Percentiles rank a stretch among this genome's conserved stretches.
phyloP scores from a whole-genome alignment of 2,888 invertebrate species.

The Platycheirus rosarum region DNA sequence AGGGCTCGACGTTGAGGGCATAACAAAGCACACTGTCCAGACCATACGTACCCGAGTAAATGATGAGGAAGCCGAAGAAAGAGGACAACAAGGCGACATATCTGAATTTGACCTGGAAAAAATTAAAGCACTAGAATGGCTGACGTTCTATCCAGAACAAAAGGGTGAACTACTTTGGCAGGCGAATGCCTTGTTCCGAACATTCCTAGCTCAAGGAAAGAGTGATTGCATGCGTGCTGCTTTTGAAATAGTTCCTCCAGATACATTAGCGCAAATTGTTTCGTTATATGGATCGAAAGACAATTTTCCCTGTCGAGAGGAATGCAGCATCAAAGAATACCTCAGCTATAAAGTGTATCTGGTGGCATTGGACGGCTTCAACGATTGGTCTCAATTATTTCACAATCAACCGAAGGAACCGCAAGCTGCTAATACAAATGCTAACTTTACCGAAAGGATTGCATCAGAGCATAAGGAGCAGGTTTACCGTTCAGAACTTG shows the following conservation, averaged over 20 bases:
- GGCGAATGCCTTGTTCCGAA: constrained; percentile 93
- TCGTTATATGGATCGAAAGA: constrained; percentile 82
- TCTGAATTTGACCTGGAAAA: constrained; percentile 88
- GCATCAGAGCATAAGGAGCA: constrained; percentile 93
- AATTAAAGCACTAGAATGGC: constrained; percentile 93
- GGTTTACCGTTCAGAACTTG: constrained; percentile 90
- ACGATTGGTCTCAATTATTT: constrained; percentile 93
- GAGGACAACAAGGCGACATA: constrained; percentile 83
- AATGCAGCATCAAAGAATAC: constrained; percentile 88
- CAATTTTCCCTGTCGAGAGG: constrained; percentile 83
- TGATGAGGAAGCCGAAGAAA: constrained; percentile 40
- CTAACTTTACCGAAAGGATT: constrained; percentile 93
- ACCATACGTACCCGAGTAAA: constrained; percentile 84
- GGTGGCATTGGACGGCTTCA: constrained; percentile 93
- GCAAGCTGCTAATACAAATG: constrained; percentile 84
- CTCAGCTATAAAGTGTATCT: constrained; percentile 94
- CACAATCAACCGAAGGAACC: constrained; percentile 90
- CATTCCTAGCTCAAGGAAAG: constrained; percentile 91
- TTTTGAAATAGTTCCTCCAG: constrained; percentile 88
- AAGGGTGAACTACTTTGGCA: constrained; percentile 92
- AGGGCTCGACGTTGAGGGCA: constrained; percentile 91
- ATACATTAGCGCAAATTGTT: constrained; percentile 85
- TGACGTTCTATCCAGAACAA: constrained; percentile 90
- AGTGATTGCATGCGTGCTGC: constrained; percentile 91
- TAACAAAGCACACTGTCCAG: constrained; percentile 93